Evolutionary conservation across 1,140 invertebrate species (phyloP).

Genomic region (Coptotermes formosanus): DNA sequence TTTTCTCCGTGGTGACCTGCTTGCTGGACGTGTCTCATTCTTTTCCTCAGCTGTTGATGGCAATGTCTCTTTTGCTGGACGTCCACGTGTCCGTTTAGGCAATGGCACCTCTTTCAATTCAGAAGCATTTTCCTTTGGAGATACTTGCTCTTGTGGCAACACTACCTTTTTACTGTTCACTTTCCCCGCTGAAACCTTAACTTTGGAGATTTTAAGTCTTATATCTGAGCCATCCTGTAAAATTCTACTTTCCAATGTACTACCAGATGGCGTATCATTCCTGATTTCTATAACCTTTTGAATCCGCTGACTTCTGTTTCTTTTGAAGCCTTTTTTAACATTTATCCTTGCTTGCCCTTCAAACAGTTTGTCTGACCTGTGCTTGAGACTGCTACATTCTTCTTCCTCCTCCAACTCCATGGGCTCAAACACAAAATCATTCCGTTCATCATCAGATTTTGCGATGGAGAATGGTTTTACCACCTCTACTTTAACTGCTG

Average conservation of each 20-base stretch:
- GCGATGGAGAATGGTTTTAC: no score
- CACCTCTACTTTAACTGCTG: no score
- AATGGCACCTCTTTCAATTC: not conserved
- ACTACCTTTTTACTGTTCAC: not conserved
- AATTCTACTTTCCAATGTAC: not conserved
- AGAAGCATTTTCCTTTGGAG: not conserved
- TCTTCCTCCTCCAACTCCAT: no score
- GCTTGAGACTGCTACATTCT: no score
- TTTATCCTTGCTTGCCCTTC: no score
- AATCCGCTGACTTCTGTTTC: no score
- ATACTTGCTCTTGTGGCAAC: not conserved
- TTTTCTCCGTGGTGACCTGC: not conserved
- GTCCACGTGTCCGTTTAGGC: not conserved
- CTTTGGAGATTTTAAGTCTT: not conserved
- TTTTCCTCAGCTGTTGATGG: not conserved
- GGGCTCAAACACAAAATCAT: no score
- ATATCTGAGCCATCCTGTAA: not conserved
- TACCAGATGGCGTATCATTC: not conserved
- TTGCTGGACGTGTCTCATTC: not conserved
- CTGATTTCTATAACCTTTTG: no score
- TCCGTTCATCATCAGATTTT: no score
- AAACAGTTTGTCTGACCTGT: no score
- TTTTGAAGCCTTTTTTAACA: no score
- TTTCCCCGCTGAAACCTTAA: no score
- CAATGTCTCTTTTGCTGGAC: not conserved